phyloP scores from a whole-genome alignment of 2,888 invertebrate species.

The Tholera decimalis region DNA sequence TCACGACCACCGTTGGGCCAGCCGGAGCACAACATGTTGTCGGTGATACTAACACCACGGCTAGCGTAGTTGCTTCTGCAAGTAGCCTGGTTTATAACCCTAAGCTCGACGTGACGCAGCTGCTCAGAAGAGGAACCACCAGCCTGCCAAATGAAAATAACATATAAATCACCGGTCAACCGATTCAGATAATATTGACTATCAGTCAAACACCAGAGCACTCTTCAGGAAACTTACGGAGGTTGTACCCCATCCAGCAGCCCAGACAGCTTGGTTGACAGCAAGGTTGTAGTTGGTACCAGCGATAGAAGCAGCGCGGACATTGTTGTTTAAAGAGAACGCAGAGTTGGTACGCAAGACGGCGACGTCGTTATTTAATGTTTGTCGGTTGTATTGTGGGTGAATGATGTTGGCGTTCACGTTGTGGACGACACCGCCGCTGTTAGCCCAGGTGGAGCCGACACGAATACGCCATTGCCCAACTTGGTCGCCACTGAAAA shows the following conservation, averaged over 20 bases:
- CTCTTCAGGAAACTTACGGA: slow-evolving; percentile 69
- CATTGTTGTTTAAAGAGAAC: slow-evolving; percentile 42
- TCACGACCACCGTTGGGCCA: too few species aligned
- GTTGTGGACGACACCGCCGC: slow-evolving; percentile 71
- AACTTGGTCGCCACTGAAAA: slow-evolving; percentile 65
- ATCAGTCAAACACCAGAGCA: too few species aligned
- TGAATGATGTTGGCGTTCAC: slow-evolving; percentile 67
- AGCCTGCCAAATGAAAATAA: too few species aligned
- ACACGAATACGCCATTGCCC: slow-evolving; percentile 72
- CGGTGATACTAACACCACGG: too few species aligned
- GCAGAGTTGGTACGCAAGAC: slow-evolving; percentile 6
- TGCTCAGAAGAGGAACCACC: too few species aligned
- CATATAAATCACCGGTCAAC: too few species aligned
- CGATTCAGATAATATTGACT: too few species aligned
- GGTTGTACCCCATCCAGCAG: slow-evolving; percentile 75
- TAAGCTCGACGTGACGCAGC: too few species aligned
- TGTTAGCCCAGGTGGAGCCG: slow-evolving; percentile 74
- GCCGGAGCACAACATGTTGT: too few species aligned
- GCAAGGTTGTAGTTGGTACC: slow-evolving; percentile 68
- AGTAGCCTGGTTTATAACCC: too few species aligned
- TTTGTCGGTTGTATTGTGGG: slow-evolving; percentile 70
- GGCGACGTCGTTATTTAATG: slow-evolving; percentile 28
- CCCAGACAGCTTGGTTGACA: slow-evolving; percentile 72
- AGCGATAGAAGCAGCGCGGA: slow-evolving; percentile 64
- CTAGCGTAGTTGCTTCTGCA: too few species aligned